Percentiles rank a stretch among this genome's conserved stretches.
These are phyloP conservation scores for Agelas oroides DNA, from an alignment of 37 sponge, comb jelly and placozoan genomes.

Conservation along the genomic window DNA sequence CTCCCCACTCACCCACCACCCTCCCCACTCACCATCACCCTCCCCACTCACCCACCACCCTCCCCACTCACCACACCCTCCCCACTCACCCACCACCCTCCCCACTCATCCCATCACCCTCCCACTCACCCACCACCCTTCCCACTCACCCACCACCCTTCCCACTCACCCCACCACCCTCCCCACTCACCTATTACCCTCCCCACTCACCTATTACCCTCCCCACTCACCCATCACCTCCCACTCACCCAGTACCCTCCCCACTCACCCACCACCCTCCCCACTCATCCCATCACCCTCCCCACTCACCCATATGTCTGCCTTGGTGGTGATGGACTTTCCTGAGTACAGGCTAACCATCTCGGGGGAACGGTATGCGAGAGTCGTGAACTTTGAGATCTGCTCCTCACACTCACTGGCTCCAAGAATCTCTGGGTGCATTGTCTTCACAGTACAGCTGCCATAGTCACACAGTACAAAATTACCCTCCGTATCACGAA, in stretches of 20 bases:
- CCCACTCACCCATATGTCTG: slow-evolving; percentile 93
- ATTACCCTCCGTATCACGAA: slow-evolving; percentile 56
- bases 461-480: slow-evolving; percentile 97
- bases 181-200: background rate
- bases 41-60: background rate
- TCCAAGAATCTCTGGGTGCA: slow-evolving; percentile 71
- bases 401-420: slow-evolving; percentile 72
- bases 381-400: slow-evolving; percentile 88
- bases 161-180: too few relatives aligned
- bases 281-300: too few relatives aligned
- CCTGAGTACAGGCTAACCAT: slow-evolving; percentile 94
- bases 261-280: too few relatives aligned
- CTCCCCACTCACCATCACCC: too few relatives aligned
- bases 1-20: too few relatives aligned
- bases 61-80: background rate
- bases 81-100: background rate
- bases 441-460: slow-evolving; percentile 68
- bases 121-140: too few relatives aligned
- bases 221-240: background rate
- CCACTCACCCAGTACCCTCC: background rate
- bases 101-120: slow-evolving; percentile 15
- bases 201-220: background rate
- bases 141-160: too few relatives aligned
- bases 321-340: slow-evolving; percentile 80
- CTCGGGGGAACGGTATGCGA: slow-evolving; percentile 94